phyloP scores from a whole-genome alignment of 2,113 vertebrate species.

The Shinisaurus crocodilurus region DNA sequence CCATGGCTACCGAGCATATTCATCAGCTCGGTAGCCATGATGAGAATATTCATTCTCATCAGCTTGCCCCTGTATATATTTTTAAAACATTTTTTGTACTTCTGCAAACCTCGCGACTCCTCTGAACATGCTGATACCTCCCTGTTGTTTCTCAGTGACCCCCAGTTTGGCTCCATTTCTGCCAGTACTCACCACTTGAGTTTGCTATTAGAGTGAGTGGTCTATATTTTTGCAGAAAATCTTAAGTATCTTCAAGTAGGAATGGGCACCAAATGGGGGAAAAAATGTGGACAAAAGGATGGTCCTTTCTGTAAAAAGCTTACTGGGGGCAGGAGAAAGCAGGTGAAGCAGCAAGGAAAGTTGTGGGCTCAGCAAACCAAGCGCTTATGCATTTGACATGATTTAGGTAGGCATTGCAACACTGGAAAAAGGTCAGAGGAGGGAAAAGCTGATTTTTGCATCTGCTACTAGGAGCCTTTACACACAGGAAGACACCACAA shows the following conservation, averaged over 20 bases:
- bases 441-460: background rate
- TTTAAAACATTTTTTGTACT: background rate
- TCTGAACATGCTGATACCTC: background rate
- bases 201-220: background rate
- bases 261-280: background rate
- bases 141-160: background rate
- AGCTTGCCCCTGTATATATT: background rate
- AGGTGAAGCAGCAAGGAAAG: background rate
- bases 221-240: background rate
- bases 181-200: no score
- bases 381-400: background rate
- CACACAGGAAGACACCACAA: background rate
- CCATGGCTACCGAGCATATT: background rate
- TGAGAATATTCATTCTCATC: no score
- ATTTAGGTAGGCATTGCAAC: background rate
- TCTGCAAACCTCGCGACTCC: background rate
- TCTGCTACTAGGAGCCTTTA: background rate
- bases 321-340: background rate
- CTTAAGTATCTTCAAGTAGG: background rate
- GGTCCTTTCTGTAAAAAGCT: background rate
- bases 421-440: background rate
- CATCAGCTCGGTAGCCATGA: no score
- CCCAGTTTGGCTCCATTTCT: background rate
- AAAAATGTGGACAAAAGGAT: background rate
- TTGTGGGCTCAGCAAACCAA: background rate